Conservation (phyloP, 1,140 invertebrate genomes). For the Prorops nasuta region DNA sequence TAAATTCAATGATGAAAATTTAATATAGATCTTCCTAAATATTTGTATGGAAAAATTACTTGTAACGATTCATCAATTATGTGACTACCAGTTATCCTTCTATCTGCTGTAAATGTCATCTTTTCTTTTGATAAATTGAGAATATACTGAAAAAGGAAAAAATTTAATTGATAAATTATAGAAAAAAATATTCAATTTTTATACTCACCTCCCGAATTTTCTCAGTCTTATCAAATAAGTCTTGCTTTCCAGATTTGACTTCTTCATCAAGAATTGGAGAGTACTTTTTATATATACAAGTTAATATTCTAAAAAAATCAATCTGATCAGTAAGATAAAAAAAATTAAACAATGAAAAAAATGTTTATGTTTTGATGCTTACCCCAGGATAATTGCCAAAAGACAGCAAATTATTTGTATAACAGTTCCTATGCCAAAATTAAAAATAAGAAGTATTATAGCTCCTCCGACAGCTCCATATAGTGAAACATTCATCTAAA, state of each 20-base stretch:
- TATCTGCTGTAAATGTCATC: conserved; percentile 54
- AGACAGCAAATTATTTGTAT: conserved; percentile 40
- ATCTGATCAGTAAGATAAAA: not conserved
- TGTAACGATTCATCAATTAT: conserved; percentile 72
- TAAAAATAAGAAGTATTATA: conserved; percentile 39
- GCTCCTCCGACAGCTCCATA: conserved; percentile 47
- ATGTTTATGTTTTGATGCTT: conserved; percentile 10
- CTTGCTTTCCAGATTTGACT: conserved; percentile 46
- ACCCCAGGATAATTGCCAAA: conserved; percentile 48
- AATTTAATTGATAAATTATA: conserved; percentile 4
- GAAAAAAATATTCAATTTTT: not conserved
- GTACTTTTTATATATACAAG: conserved; percentile 49
- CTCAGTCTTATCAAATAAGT: conserved; percentile 53
- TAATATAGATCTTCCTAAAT: conserved; percentile 3
- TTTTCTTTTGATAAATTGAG: conserved; percentile 42
- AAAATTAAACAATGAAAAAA: conserved; percentile 5
- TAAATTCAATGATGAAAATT: conserved; percentile 7
- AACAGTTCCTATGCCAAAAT: conserved; percentile 46
- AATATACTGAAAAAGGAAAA: conserved; percentile 34
- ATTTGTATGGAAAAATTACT: conserved; percentile 30
- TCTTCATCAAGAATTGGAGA: conserved; percentile 42
- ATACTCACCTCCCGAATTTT: conserved; percentile 44
- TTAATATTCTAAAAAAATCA: conserved; percentile 39
- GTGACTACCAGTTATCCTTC: conserved; percentile 65
- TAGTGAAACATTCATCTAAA: conserved; percentile 51